phyloP scores from a whole-genome alignment of 2,888 invertebrate species.

The Clitarchus hookeri region DNA sequence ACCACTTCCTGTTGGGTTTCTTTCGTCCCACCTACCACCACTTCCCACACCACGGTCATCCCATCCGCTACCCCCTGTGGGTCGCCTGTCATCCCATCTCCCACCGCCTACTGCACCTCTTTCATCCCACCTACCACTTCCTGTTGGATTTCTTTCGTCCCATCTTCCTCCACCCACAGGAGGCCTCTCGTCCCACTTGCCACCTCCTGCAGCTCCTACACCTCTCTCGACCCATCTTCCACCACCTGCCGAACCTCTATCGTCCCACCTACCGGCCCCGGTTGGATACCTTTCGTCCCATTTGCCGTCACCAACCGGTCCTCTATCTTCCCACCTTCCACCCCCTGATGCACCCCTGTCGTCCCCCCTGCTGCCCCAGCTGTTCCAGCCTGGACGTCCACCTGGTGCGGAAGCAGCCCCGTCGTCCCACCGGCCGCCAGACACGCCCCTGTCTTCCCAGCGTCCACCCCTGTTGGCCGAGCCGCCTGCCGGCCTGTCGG shows the following conservation, averaged over 20 bases:
- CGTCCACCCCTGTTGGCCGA: not conserved
- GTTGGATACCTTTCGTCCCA: not conserved
- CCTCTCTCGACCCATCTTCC: not conserved
- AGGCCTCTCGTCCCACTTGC: not conserved
- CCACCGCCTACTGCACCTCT: not conserved
- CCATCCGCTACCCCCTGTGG: not conserved
- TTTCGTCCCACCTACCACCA: conserved; percentile 10
- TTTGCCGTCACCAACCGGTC: not conserved
- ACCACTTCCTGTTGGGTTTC: not conserved
- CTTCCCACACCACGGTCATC: not conserved
- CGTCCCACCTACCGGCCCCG: not conserved
- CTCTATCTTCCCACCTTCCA: not conserved
- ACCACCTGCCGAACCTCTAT: not conserved
- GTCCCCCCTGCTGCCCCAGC: not conserved
- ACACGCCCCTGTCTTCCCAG: not conserved
- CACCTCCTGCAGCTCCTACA: not conserved
- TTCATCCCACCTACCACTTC: conserved; percentile 17
- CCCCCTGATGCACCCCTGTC: not conserved
- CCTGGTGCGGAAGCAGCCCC: not conserved
- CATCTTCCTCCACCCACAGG: conserved; percentile 8
- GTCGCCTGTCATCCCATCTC: not conserved
- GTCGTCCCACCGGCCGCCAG: not conserved
- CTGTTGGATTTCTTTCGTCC: not conserved
- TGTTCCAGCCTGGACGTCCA: not conserved
- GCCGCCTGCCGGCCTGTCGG: not conserved